A percentile compares a stretch with the other conserved stretches of the same genome.
Conservation (phyloP, 2,888 invertebrate species). For the Molorchus minor region DNA sequence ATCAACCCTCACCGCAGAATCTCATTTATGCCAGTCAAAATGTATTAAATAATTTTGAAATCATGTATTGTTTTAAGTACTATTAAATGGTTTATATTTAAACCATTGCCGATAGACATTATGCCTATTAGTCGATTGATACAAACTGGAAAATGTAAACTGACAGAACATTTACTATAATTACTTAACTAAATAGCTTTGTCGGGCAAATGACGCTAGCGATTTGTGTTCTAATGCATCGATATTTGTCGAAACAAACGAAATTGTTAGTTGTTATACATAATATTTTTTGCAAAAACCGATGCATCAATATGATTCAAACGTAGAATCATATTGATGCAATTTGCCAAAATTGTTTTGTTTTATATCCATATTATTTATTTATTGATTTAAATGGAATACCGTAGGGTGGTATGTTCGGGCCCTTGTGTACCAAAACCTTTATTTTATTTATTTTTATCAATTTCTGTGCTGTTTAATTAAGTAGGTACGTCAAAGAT, state of each 20-base stretch:
- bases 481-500: too few species aligned
- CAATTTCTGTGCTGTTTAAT: too few species aligned
- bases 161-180: slow-evolving; percentile 24
- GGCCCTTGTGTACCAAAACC: too few species aligned
- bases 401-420: too few species aligned
- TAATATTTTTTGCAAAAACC: too few species aligned
- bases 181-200: slow-evolving; percentile 28
- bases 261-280: slow-evolving; percentile 31
- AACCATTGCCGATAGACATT: slow-evolving; percentile 26
- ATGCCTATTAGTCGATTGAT: slow-evolving; percentile 16
- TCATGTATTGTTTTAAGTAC: background rate
- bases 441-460: too few species aligned
- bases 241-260: slow-evolving; percentile 28
- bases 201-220: slow-evolving; percentile 27
- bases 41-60: background rate
- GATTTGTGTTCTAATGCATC: slow-evolving; percentile 21
- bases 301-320: too few species aligned
- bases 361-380: too few species aligned
- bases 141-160: slow-evolving; percentile 19
- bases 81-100: background rate
- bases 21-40: too few species aligned
- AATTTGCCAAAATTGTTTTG: too few species aligned
- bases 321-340: too few species aligned
- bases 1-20: background rate
- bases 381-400: too few species aligned